Evolutionary conservation across 2,797 vertebrate genomes (phyloP).

Genomic region (Manis javanica): DNA sequence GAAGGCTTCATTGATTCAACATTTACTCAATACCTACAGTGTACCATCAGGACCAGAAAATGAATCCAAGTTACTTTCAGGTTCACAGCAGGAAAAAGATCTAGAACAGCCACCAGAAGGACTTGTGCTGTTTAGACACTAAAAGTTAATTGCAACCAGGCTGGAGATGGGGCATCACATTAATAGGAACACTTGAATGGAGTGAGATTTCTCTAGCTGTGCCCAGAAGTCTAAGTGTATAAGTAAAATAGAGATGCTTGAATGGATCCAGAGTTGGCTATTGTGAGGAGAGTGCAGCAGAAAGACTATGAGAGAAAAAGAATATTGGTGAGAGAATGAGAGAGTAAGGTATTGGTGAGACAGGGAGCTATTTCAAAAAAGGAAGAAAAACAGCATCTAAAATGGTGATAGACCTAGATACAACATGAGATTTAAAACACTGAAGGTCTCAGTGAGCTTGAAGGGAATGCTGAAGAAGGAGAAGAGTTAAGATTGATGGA

Average conservation of each 20-base stretch:
- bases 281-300: background rate
- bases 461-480: background rate
- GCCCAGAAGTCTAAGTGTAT: background rate
- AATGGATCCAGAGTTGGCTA: background rate
- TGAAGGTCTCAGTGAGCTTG: background rate
- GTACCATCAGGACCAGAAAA: background rate
- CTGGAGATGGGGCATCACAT: background rate
- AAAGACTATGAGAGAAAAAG: background rate
- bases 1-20: background rate
- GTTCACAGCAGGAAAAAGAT: background rate
- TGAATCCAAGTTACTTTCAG: background rate
- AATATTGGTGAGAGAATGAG: background rate
- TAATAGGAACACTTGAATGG: background rate
- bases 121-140: background rate
- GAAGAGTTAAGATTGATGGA: background rate
- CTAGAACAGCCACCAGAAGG: background rate
- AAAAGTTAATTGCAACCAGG: background rate
- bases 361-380: background rate
- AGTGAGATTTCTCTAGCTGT: background rate
- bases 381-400: background rate
- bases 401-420: background rate
- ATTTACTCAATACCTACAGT: background rate
- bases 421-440: background rate
- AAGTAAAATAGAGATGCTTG: background rate
- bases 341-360: background rate